Evolutionary conservation across 2,113 vertebrate genomes (phyloP).

Genomic region (Phyllostomus hastatus): DNA sequence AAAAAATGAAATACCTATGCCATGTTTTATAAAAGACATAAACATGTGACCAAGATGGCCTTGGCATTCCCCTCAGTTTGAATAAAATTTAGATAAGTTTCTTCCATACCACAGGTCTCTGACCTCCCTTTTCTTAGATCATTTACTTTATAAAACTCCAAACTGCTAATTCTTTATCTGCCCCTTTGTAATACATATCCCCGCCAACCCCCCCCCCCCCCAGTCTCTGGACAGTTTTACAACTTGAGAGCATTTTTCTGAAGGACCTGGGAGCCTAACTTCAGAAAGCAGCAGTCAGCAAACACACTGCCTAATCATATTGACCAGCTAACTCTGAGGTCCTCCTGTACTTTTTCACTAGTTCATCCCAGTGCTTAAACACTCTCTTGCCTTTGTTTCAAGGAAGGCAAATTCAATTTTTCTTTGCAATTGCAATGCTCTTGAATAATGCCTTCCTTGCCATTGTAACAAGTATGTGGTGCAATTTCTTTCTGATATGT

Average conservation of each 20-base stretch:
- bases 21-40: not conserved
- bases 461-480: not conserved
- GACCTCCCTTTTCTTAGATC: not conserved
- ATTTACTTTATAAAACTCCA: not conserved
- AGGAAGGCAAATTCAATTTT: not conserved
- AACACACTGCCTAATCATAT: not conserved
- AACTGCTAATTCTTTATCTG: not conserved
- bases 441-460: not conserved
- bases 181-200: not conserved
- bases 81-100: not conserved
- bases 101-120: not conserved
- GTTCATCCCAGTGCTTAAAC: not conserved
- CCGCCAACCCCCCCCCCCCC: no score
- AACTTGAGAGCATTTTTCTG: not conserved
- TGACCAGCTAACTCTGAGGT: not conserved
- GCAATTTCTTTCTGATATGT: not conserved
- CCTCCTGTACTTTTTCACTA: not conserved
- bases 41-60: not conserved
- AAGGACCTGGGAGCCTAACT: not conserved
- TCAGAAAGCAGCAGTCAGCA: not conserved
- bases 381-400: not conserved
- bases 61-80: not conserved
- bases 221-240: not conserved
- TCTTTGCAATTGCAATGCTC: not conserved
- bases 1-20: not conserved